These are phyloP conservation scores for Aspidapion aeneum DNA, from an alignment of 2,888 invertebrate genomes.

Conservation along the genomic window DNA sequence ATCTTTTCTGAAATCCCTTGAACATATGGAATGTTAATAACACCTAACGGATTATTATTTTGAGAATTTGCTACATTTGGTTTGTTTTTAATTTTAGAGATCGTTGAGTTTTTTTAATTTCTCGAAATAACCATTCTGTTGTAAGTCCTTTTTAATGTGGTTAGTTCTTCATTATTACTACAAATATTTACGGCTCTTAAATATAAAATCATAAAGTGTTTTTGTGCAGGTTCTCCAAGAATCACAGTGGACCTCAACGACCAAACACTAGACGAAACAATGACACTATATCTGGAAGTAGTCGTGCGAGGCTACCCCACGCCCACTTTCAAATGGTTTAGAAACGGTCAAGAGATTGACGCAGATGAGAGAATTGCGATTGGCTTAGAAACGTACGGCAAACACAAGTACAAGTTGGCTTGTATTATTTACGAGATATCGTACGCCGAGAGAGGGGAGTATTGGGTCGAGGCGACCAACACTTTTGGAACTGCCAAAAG, in stretches of 20 bases:
- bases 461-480: conserved; percentile 18
- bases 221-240: conserved; percentile 23
- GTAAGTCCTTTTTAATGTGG: no score
- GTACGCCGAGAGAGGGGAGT: conserved; percentile 23
- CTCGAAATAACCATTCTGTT: no score
- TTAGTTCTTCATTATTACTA: no score
- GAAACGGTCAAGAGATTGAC: conserved; percentile 22
- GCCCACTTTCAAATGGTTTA: conserved; percentile 22
- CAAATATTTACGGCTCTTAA: no score
- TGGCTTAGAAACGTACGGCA: conserved; percentile 22
- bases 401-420: conserved; percentile 19
- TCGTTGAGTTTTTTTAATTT: no score
- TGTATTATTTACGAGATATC: conserved; percentile 17
- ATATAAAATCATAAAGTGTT: no score
- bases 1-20: no score
- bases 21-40: no score
- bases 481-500: conserved; percentile 16
- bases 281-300: conserved; percentile 12
- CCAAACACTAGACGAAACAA: conserved; percentile 17
- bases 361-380: conserved; percentile 19
- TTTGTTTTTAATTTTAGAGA: no score
- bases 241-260: conserved; percentile 19
- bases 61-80: no score
- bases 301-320: conserved; percentile 19
- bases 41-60: no score